Conservation (phyloP, 2,113 vertebrate genomes). For the Tupaia tana region DNA sequence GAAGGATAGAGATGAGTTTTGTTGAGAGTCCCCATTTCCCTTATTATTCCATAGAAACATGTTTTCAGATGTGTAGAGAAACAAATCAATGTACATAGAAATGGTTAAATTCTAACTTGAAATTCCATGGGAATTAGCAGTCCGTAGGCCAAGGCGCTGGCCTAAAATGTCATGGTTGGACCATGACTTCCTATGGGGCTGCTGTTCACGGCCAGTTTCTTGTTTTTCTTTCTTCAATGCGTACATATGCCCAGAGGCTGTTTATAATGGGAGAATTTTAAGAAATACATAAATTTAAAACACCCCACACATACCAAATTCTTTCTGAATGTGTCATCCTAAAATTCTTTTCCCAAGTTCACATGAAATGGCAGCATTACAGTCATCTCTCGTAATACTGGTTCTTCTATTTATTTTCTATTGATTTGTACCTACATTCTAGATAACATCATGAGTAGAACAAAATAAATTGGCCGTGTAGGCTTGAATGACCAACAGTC, state of each 20-base stretch:
- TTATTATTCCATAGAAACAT: conserved; percentile 13
- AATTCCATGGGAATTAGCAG: conserved; percentile 67
- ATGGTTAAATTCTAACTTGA: conserved; percentile 56
- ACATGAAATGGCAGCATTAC: background rate
- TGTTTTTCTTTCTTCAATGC: conserved; percentile 77
- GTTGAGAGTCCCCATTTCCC: background rate
- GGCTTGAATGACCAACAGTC: background rate
- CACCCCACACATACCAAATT: conserved; percentile 61
- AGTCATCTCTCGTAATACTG: conserved; percentile 9
- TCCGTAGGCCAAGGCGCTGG: conserved; percentile 34
- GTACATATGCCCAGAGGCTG: conserved; percentile 58
- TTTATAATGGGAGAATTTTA: conserved; percentile 78
- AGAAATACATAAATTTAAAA: conserved; percentile 79
- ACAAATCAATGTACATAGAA: background rate
- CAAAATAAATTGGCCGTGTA: background rate
- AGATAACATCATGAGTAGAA: background rate
- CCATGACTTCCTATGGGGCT: conserved; percentile 58
- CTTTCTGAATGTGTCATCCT: conserved; percentile 67
- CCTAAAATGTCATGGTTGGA: conserved; percentile 52
- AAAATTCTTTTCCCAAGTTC: conserved; percentile 43
- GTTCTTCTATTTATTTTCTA: conserved; percentile 42
- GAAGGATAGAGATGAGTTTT: conserved; percentile 75
- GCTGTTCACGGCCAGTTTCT: conserved; percentile 31
- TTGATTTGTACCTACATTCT: background rate
- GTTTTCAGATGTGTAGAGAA: conserved; percentile 56